Base-by-base conservation (phyloP, 2,113 vertebrate species). In the Onychostruthus taczanowskii region DNA sequence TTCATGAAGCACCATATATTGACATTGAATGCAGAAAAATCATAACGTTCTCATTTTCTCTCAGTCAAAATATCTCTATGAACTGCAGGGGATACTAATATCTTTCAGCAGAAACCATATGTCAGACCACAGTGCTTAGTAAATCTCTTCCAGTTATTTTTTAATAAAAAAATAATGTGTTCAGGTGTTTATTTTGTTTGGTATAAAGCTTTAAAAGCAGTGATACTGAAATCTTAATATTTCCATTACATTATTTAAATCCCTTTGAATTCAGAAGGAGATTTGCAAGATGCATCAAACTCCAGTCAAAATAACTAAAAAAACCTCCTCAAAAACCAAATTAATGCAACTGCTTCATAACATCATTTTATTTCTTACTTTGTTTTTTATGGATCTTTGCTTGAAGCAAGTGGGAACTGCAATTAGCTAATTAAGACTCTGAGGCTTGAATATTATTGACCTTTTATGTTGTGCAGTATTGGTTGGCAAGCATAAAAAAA, bases 341-440 rank as follows among this genome's bases (percentile, higher is more conserved):
- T 73, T 66, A 7, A 73, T 89, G 90, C 44, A 13, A 52, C 35
- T 69, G 16, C 44, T 80, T 86, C 55, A 72, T 33, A 69, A 26
- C 8, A 61, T 35, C 0, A 23, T 75, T 64, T 64, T 30, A 30
- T 73, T 85, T 75, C 16, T n/a, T 73, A 30, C 87, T 61, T 44
- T 68, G 7, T 81, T 77, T 62, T 66, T 82, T 67, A 74, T 61
- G 47, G 28, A 79, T 56, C 37, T 87, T 64, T 90, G 53, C 84
- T 88, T 78, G 69, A 84, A 94, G 80, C 66, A 79, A 94, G 14
- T 0, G 0, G 37, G 52, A 95, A 35, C 56, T 10, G 9, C 85
- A 89, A 95, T 93, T 84, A 75, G 44, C 64, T 93, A 85, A 91
- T 93, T 90, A 87, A 52, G 50, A 84, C 67, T 87, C 49, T 80